Percentiles rank a stretch among this genome's conserved stretches.
These are phyloP conservation scores for Cordylochernes scorpioides DNA, from an alignment of 2,888 invertebrate genomes.

Conservation along the genomic window DNA sequence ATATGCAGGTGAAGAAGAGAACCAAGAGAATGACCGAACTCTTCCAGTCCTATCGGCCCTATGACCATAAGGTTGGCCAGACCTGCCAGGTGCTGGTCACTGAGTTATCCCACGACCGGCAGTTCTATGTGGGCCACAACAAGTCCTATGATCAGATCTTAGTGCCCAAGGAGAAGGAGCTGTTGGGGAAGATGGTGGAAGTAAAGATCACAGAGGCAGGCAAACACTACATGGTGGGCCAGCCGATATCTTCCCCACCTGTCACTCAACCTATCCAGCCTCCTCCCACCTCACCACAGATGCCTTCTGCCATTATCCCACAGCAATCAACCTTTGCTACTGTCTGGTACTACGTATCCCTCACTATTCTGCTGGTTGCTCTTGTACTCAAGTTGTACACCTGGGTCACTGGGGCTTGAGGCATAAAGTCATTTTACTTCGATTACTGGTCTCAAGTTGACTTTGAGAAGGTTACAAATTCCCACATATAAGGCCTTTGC, in stretches of 20 bases:
- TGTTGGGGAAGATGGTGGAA: slow-evolving; percentile 52
- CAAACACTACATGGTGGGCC: slow-evolving; percentile 24
- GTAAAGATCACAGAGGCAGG: slow-evolving; percentile 36
- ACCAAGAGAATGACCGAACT: slow-evolving; percentile 64
- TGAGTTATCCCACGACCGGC: slow-evolving; percentile 67
- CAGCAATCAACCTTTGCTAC: too few species aligned
- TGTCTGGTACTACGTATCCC: too few species aligned
- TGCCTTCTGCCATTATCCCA: too few species aligned
- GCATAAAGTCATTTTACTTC: too few species aligned
- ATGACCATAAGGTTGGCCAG: slow-evolving; percentile 37
- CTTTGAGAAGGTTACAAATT: too few species aligned
- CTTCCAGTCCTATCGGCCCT: slow-evolving; percentile 63
- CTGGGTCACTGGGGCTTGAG: too few species aligned
- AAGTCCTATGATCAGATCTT: slow-evolving; percentile 78
- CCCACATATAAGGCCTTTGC: too few species aligned
- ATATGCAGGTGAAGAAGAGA: slow-evolving; percentile 47
- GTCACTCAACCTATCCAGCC: background rate
- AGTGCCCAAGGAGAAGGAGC: slow-evolving; percentile 43
- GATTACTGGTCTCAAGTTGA: too few species aligned
- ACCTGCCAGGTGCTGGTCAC: slow-evolving; percentile 58
- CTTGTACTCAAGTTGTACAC: too few species aligned
- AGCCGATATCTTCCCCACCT: slow-evolving; percentile 3
- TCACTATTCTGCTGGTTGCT: too few species aligned
- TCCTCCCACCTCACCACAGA: background rate
- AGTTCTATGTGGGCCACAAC: slow-evolving; percentile 78